Percentiles rank a stretch among this genome's conserved stretches.
These are phyloP conservation scores for Hetaerina americana DNA, from an alignment of 1,140 invertebrate species.

Conservation along the genomic window DNA sequence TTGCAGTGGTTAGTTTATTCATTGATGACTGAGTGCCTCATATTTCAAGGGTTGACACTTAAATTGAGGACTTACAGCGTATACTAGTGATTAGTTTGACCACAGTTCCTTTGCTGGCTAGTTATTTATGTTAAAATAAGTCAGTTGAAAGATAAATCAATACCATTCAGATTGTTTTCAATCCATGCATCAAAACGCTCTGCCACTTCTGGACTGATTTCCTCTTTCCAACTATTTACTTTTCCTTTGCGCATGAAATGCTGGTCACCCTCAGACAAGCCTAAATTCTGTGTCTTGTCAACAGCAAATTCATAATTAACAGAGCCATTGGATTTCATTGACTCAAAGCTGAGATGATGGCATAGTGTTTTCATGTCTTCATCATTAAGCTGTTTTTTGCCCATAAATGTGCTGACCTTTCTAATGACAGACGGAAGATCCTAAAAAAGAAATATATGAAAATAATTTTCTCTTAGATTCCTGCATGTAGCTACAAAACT, in stretches of 20 bases:
- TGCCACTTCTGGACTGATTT: constrained; percentile 39
- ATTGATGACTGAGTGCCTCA: no score
- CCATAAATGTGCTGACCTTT: constrained; percentile 12
- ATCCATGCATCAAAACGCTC: constrained; percentile 42
- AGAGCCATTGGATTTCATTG: constrained; percentile 6
- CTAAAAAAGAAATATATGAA: not conserved
- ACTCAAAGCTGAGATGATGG: constrained; percentile 11
- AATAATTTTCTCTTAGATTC: not conserved
- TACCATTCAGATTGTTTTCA: constrained; percentile 29
- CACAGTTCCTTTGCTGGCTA: no score
- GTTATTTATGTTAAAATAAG: no score
- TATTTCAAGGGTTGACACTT: no score
- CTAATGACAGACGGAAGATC: constrained; percentile 13
- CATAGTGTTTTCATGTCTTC: constrained; percentile 3
- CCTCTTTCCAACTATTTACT: constrained; percentile 44
- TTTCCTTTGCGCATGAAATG: constrained; percentile 47
- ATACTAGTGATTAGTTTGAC: no score
- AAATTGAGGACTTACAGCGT: no score
- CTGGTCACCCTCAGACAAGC: constrained; percentile 17
- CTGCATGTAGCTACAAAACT: no score
- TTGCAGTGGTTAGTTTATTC: no score
- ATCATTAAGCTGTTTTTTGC: not conserved
- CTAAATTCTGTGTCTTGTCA: constrained; percentile 13
- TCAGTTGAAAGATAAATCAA: no score
- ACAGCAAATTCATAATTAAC: constrained; percentile 7